Evolutionary conservation across 2,113 vertebrate genomes (phyloP), one percentile per base, ranked within the genome.

Genomic region (Oryzias melastigma): DNA sequence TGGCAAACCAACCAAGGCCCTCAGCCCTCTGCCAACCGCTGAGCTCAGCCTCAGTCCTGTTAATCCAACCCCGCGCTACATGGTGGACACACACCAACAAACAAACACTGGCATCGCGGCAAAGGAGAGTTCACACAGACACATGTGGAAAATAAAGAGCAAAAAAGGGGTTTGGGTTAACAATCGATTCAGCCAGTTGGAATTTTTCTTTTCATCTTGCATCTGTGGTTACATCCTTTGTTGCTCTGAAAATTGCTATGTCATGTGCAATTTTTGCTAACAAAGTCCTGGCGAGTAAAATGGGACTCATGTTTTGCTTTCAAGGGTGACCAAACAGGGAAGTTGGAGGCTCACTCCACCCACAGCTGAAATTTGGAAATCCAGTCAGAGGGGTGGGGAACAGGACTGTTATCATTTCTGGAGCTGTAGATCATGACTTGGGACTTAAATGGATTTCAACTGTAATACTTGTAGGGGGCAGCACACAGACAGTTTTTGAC

Each of bases 21-120:
- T 81, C 71, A 82, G 71, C 75, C 79, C 74, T 78, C 65, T 82
- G 75, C 82, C 86, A 83, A 75, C 80, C 80, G 68, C 72, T 41
- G 12, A 82, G 83, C 80, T 81, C 72, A 65, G 68, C 58, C 72
- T 62, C 57, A 60, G 63, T 53, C 65, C 47, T 22, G 63, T 50
- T 54, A 52, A 78, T 74, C 67, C 78, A 70, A 16, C 71, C 46
- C 48, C 13, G 65, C 51, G 66, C 60, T 54, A 50, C 66, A 48
- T 10, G 56, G 27, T 62, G 70, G 60, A 82, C 76, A 65, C 57
- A 71, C 48, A 73, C 41, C 25, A 24, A 17, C 44, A 18, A n/a
- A 61, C 47, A 64, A 56, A 67, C 15, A 42, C 55, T 56, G 7
- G 16, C 51, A 49, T 42, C 44, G 56, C 46, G 62, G 51, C 27